phyloP scores from a whole-genome alignment of 2,113 vertebrate species.

The Anser brachyrhynchus region DNA sequence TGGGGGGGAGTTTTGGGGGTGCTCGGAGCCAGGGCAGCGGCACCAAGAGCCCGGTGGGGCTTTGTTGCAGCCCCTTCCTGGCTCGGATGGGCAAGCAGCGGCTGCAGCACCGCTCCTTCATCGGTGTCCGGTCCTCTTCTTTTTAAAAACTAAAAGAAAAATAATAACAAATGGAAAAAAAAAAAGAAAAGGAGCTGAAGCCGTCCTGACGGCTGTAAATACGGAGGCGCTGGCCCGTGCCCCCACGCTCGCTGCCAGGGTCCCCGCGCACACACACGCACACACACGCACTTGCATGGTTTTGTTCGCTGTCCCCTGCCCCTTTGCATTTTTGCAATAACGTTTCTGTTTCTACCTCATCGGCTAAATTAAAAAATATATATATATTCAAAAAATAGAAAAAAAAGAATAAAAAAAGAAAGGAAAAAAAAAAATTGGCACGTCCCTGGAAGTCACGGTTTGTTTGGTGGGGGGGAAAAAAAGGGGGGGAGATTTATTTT shows the following conservation, averaged over 20 bases:
- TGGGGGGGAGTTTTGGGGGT: background rate
- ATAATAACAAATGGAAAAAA: background rate
- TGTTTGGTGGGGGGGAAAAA: constrained; percentile 21
- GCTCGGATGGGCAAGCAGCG: background rate
- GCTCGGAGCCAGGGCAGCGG: background rate
- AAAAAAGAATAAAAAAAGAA: background rate
- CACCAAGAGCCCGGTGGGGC: background rate
- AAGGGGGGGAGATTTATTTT: constrained; percentile 2
- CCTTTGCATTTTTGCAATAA: constrained; percentile 81
- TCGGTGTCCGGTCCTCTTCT: background rate
- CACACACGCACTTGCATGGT: constrained; percentile 73
- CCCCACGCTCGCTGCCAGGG: background rate
- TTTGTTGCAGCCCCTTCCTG: background rate
- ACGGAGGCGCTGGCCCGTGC: background rate
- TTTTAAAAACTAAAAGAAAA: background rate
- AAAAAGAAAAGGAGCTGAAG: background rate
- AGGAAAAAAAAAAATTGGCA: constrained; percentile 20
- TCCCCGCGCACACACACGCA: background rate
- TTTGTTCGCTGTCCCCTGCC: constrained; percentile 63
- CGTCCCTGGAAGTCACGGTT: constrained; percentile 70
- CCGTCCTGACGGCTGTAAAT: background rate
- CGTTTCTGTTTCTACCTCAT: constrained; percentile 92
- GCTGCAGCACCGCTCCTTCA: background rate
- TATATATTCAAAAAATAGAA: background rate
- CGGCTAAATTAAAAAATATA: constrained; percentile 49